Base-by-base conservation (phyloP, 2,888 invertebrate genomes). In the Mimumesa dahlbomi region DNA sequence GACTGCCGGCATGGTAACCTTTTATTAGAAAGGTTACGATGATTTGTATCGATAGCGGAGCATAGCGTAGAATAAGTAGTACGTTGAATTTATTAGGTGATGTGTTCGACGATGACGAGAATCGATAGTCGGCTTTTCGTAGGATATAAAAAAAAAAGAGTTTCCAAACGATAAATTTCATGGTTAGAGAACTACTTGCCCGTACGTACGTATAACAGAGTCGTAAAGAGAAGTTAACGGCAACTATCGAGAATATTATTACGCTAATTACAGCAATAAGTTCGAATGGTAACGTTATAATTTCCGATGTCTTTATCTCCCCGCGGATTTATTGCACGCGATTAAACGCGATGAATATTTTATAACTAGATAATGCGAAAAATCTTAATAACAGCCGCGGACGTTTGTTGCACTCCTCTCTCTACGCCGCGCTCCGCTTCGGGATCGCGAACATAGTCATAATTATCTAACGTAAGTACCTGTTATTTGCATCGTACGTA, bases 401-500 rank as follows among this genome's bases (percentile, higher is more conserved):
- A 22, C 34, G 50, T 13, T 18, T 18, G 48, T 29, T 22, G 31
- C n/a, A 4, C 16, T 19, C 22, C 18, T 13, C 45, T 9, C 6
- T 9, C 29, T 29, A 1, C 9, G 9, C 9, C 29, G 7, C 34
- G 9, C 34, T n/a, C n/a, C 34, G 11, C 11, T 34, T 34, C 4
- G 4, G 34, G 34, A 19, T 50, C 43, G 49, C 3, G 9, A n/a
- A 29, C n/a, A 7, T 3, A 7, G 16, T 52, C 31, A 29, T 50
- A 61, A 61, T 50, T 22, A 42, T 19, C 7, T 31, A 1, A 11
- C 34, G 9, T 11, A 36, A 59, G 34, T 29, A 16, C 18, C 36
- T 38, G 49, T 52, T 40, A 61, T 61, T 61, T 46, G 61, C 50
- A 14, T 52, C 29, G 13, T 22, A 4, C 29, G 19, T 52, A n/a